Conservation (phyloP, 37 sponge, comb jelly and placozoan genomes). For the Geodia barretti region DNA sequence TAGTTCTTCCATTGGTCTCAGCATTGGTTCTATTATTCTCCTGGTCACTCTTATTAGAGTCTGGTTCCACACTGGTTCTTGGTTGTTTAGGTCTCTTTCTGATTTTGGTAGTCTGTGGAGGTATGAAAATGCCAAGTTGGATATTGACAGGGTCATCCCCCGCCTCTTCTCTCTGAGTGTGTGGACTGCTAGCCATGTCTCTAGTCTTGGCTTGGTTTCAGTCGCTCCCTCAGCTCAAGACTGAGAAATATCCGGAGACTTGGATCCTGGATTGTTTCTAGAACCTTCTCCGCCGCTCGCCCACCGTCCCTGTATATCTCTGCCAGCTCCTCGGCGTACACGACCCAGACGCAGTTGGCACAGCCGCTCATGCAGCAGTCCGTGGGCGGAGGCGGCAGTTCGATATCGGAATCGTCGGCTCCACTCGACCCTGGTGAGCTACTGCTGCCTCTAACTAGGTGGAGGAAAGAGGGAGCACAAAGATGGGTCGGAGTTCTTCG, state of each 20-base stretch:
- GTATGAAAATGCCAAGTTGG: not conserved
- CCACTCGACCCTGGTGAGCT: not conserved
- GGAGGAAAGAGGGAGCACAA: too few relatives aligned
- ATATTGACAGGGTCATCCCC: not conserved
- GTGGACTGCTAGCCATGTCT: too few relatives aligned
- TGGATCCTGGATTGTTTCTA: constrained; percentile 78
- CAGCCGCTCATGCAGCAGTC: constrained; percentile 91
- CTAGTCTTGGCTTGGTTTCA: not conserved
- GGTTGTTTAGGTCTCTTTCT: too few relatives aligned
- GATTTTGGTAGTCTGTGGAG: too few relatives aligned
- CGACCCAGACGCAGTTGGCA: constrained; percentile 92
- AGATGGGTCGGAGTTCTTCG: too few relatives aligned
- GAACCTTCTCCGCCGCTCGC: constrained; percentile 45
- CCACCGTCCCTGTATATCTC: constrained; percentile 48
- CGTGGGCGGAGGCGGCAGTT: constrained; percentile 71
- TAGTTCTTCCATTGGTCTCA: not conserved
- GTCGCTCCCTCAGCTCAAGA: constrained; percentile 70
- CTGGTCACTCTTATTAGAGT: too few relatives aligned
- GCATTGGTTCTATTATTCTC: not conserved
- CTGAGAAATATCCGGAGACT: constrained; percentile 80
- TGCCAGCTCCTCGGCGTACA: constrained; percentile 75
- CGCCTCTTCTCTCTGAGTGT: not conserved
- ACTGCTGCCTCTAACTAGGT: too few relatives aligned
- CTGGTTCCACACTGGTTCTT: too few relatives aligned
- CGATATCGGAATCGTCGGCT: not conserved